A percentile compares a stretch with the other conserved stretches of the same genome.
These are phyloP conservation scores for Leptinotarsa tumamoca DNA, from an alignment of 2,888 invertebrate species.

Conservation along the genomic window DNA sequence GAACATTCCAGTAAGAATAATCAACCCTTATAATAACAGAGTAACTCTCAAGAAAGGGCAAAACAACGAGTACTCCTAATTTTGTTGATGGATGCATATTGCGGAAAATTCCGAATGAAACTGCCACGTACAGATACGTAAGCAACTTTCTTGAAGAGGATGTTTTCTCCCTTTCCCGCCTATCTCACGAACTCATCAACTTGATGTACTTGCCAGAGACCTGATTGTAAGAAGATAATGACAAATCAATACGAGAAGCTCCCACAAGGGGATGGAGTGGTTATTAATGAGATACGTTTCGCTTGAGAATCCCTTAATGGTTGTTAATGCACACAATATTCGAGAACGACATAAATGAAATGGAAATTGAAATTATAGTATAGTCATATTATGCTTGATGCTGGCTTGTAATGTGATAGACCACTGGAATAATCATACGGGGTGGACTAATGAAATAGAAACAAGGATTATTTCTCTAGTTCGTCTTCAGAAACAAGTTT, in stretches of 20 bases:
- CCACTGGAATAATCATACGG: too few species aligned
- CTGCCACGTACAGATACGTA: not conserved
- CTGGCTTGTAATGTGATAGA: too few species aligned
- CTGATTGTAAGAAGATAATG: slow-evolving; percentile 7
- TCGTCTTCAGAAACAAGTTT: too few species aligned
- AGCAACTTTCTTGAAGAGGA: not conserved
- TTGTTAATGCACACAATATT: not conserved
- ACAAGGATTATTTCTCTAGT: too few species aligned
- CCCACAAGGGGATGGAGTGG: not conserved
- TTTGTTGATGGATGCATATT: not conserved
- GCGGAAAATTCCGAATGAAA: not conserved
- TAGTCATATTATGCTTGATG: too few species aligned
- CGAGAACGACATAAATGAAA: not conserved
- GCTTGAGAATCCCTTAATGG: not conserved
- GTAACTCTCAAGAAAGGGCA: too few species aligned
- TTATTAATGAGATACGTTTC: not conserved
- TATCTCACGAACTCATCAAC: slow-evolving; percentile 8
- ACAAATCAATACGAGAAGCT: slow-evolving; percentile 1
- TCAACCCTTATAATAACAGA: too few species aligned
- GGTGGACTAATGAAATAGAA: too few species aligned
- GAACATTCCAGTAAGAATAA: too few species aligned
- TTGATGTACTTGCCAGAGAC: slow-evolving; percentile 6
- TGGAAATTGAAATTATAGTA: not conserved
- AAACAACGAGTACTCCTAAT: not conserved
- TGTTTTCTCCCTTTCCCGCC: not conserved